Conservation (phyloP, 2,888 invertebrate genomes). For the Phyllotreta cruciferae region DNA sequence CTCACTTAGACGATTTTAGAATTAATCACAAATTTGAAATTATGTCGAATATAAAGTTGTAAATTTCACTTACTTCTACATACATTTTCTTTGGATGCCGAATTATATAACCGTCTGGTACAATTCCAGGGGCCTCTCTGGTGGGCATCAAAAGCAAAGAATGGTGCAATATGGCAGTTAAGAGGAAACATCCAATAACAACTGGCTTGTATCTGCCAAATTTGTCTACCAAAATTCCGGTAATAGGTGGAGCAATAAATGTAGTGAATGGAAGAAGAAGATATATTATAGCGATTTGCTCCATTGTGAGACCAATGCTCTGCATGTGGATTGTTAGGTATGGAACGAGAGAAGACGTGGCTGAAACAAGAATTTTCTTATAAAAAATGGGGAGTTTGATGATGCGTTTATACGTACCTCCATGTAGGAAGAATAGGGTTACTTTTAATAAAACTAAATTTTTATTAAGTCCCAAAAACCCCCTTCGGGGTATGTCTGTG, state of each 20-base stretch:
- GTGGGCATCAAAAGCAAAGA: conserved; percentile 80
- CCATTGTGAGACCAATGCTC: conserved; percentile 83
- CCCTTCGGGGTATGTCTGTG: conserved; percentile 37
- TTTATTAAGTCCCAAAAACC: conserved; percentile 70
- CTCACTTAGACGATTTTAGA: too few species aligned
- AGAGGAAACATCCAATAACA: conserved; percentile 76
- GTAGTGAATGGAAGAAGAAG: conserved; percentile 86
- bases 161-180: conserved; percentile 82
- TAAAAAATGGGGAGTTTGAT: background rate
- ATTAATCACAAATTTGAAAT: too few species aligned
- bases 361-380: conserved; percentile 60
- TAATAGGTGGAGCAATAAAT: conserved; percentile 83
- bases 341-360: conserved; percentile 83
- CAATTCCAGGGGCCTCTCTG: conserved; percentile 77
- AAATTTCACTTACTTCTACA: conserved; percentile 67
- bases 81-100: conserved; percentile 71
- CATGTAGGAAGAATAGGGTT: conserved; percentile 83
- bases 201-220: conserved; percentile 86
- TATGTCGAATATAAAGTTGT: too few species aligned
- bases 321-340: conserved; percentile 92
- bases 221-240: conserved; percentile 86
- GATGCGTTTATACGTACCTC: conserved; percentile 64
- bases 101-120: conserved; percentile 79
- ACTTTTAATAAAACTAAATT: conserved; percentile 82
- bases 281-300: conserved; percentile 88